Percentiles rank a stretch among this genome's conserved stretches.
These are phyloP conservation scores for Neopipo cinnamomea DNA, from an alignment of 2,113 vertebrate genomes.

Conservation along the genomic window DNA sequence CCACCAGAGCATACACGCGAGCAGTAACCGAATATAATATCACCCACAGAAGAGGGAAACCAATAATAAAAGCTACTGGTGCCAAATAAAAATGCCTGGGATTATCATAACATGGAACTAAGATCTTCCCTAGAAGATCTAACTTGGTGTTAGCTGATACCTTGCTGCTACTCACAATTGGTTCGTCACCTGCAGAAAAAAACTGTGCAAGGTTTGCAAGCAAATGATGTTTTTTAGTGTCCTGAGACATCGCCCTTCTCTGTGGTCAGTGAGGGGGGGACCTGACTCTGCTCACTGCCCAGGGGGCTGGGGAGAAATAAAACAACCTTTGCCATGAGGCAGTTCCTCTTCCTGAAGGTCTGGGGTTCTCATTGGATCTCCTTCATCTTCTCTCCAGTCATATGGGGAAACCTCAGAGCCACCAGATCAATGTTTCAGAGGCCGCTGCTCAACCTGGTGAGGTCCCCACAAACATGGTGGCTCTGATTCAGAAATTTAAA, in stretches of 20 bases:
- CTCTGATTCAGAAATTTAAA: neutral
- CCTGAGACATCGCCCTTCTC: neutral
- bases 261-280: fast-evolving
- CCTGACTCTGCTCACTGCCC: neutral
- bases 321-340: neutral
- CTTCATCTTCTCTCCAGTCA: neutral
- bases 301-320: neutral
- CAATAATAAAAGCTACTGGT: neutral
- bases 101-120: neutral
- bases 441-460: neutral
- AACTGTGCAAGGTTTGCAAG: neutral
- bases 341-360: neutral
- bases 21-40: neutral
- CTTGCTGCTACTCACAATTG: neutral
- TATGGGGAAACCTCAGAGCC: neutral
- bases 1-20: neutral
- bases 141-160: neutral
- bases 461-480: neutral
- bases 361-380: fast-evolving
- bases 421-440: neutral
- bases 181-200: neutral
- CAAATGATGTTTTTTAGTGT: neutral
- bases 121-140: neutral
- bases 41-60: neutral
- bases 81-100: neutral